Base-by-base conservation (phyloP, 2,113 vertebrate species). In the Cnemophilus loriae region DNA sequence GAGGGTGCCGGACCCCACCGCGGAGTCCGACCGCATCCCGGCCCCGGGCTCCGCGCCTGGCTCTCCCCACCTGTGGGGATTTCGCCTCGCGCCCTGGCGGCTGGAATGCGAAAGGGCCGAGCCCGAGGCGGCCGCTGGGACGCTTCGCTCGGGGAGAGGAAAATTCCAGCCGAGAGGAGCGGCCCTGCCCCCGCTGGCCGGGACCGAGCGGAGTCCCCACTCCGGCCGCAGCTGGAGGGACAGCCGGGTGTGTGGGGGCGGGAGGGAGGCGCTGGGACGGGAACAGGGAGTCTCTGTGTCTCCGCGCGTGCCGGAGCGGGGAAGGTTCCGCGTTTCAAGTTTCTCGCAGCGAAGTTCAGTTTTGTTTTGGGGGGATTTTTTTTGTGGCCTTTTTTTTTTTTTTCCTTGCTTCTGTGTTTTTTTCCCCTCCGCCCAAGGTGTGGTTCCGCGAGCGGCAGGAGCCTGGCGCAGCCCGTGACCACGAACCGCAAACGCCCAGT, bases 121-220 rank as follows among this genome's bases (percentile, higher is more conserved):
- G 19, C 26, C 23, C 5, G 47, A 8, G 35, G 89, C 87, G 52
- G 86, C 83, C 24, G 87, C 77, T 53, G 52, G 92, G 70, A 59
- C 94, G 55, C 11, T 79, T 23, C 41, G 81, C 84, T 35, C 28
- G 27, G 89, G 32, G 46, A 95, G 59, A 91, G 95, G 97, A 95
- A 97, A 97, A 96, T 97, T 97, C 97, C 97, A 81, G 32, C 83
- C 46, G 41, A 23, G 74, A 60, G 42, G 27, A 76, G 60, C 90
- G 57, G 92, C 95, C 95, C 95, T 73, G 75, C 87, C 82, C 80
- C 91, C 76, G 85, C 82, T 88, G 80, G 89, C 85, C 84, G 41
- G 42, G 76, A 53, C 87, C 67, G 7, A 81, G 84, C 78, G 44
- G 27, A 57, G 52, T 56, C 73, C 39, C 28, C 49, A 9, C 23